A percentile compares a stretch with the other conserved stretches of the same genome.
phyloP scores from a whole-genome alignment of 1,140 invertebrate genomes.

The Lasaia peninsularis region DNA sequence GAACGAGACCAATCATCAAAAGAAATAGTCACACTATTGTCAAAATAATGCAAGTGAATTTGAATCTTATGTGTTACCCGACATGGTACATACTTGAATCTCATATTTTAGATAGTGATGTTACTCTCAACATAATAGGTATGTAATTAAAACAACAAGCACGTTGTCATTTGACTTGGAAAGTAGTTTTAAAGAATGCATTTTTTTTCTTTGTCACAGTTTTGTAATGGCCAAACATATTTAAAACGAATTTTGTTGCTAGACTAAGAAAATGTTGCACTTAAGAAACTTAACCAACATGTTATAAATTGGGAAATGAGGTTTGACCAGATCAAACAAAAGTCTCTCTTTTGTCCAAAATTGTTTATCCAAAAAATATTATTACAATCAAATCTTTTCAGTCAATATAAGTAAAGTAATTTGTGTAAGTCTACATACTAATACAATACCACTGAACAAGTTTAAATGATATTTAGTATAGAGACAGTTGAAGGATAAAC shows the following conservation, averaged over 20 bases:
- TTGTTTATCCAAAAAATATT: too few species aligned
- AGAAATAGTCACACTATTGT: slow-evolving; percentile 24
- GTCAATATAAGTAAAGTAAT: too few species aligned
- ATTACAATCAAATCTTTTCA: too few species aligned
- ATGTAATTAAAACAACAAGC: slow-evolving; percentile 52
- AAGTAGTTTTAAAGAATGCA: slow-evolving; percentile 54
- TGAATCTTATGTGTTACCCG: slow-evolving; percentile 23
- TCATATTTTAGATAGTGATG: slow-evolving; percentile 27
- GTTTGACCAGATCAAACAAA: too few species aligned
- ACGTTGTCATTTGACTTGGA: slow-evolving; percentile 69
- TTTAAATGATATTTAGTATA: too few species aligned
- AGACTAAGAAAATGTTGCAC: not conserved
- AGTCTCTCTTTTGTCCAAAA: too few species aligned
- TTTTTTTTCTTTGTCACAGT: slow-evolving; percentile 49
- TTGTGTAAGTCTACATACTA: too few species aligned
- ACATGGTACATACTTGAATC: slow-evolving; percentile 18
- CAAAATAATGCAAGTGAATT: slow-evolving; percentile 19
- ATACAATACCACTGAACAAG: too few species aligned
- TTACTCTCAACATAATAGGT: slow-evolving; percentile 44
- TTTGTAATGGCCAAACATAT: slow-evolving; percentile 35
- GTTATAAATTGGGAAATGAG: too few species aligned
- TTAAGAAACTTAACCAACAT: too few species aligned
- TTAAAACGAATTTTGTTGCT: not conserved
- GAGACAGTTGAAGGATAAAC: too few species aligned
- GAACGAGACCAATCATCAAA: slow-evolving; percentile 63